Evolutionary conservation across 2,888 invertebrate genomes (phyloP).

Genomic region (Melinopterus prodromus): DNA sequence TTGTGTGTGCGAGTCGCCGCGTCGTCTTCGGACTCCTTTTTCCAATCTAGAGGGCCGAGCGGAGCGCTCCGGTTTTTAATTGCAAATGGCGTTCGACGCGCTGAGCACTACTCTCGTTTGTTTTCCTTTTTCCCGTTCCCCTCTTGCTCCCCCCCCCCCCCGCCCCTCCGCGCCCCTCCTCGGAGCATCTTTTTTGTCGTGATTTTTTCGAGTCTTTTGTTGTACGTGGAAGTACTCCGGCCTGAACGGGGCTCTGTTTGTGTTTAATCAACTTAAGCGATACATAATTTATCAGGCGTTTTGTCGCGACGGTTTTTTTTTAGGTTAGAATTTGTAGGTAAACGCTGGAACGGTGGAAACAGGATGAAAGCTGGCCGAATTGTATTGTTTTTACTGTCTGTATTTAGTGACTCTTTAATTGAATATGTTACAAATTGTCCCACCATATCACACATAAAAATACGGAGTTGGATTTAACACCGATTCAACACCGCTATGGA

Average conservation of each 20-base stretch:
- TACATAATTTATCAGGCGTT: background rate
- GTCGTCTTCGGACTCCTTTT: background rate
- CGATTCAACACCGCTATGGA: no score
- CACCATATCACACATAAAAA: no score
- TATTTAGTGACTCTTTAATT: no score
- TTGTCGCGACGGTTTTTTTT: background rate
- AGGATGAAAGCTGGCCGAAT: background rate
- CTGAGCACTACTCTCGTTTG: background rate
- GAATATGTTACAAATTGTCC: no score
- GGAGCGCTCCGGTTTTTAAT: conserved; percentile 39
- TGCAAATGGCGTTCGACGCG: conserved; percentile 45
- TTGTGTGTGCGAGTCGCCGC: conserved; percentile 9
- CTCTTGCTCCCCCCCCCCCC: background rate
- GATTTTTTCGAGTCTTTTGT: background rate
- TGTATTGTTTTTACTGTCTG: no score
- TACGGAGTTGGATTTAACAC: no score
- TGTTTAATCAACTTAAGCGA: background rate
- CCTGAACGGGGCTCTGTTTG: background rate
- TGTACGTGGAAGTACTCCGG: background rate
- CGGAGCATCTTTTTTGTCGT: background rate
- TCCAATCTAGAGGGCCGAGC: background rate
- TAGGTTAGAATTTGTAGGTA: background rate
- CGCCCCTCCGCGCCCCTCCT: background rate
- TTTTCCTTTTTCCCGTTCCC: background rate
- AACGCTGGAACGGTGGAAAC: background rate